Base-by-base conservation (phyloP, 2,888 invertebrate species). In the Meteorus colon region DNA sequence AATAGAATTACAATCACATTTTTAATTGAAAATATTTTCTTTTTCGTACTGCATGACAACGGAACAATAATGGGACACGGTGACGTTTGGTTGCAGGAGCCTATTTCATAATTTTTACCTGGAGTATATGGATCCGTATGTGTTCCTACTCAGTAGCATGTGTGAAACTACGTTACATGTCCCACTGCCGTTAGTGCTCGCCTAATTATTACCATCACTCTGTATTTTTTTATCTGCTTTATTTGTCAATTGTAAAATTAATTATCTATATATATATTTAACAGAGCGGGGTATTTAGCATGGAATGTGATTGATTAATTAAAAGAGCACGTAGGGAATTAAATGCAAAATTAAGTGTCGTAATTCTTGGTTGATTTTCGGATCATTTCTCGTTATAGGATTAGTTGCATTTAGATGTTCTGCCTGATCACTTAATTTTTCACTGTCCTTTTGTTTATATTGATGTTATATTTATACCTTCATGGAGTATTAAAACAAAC, bases 31-130 rank as follows among this genome's bases (percentile, higher is more conserved):
- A 59, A 74, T 68, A 67, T 75, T 80, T 80, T 75, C 75, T 80
- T 79, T 83, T 73, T 73, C 69, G 66, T 82, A 79, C 80, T 88
- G 88, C 88, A 89, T 88, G 88, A 83, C 82, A 84, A 86, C 85
- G 85, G 85, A 85, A 84, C 77, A 87, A 86, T 89, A 89, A 89
- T 89, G 83, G 86, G 85, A 82, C 84, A 83, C 85, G 84, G 84
- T 88, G 84, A 83, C 86, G 86, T 89, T 89, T 89, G 88, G 86
- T 89, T 89, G 83, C 89, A 89, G 89, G 89, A 89, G 88, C 84
- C 88, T 89, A 87, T 89, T 89, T 89, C 89, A 89, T 89, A 89
- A 89, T 88, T 89, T 89, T 89, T 89, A 89, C 88, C 88, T 89
- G 89, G 89, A 89, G 84, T 89, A 89, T 89, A 89, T 89, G 89